Percentiles rank a stretch among this genome's conserved stretches.
Evolutionary conservation across 2,113 vertebrate species (phyloP).

Genomic region (Silurus asotus): DNA sequence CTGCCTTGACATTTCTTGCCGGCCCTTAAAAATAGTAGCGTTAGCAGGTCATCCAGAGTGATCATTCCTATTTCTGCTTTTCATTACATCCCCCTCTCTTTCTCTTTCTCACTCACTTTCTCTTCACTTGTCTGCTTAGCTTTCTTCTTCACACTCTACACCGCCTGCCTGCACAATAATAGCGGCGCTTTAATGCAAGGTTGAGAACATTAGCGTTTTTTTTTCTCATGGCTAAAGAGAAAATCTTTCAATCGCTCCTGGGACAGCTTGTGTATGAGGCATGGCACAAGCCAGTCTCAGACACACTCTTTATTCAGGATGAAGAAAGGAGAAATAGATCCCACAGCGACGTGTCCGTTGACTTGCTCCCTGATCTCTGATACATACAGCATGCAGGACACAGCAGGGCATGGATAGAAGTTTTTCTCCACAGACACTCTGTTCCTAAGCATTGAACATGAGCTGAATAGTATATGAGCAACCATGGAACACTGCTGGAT

Average conservation of each 20-base stretch:
- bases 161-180: not conserved
- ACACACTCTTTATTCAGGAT: not conserved
- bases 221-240: not conserved
- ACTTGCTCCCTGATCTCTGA: not conserved
- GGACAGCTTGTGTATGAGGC: not conserved
- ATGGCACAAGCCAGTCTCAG: not conserved
- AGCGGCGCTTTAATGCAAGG: not conserved
- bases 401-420: not conserved
- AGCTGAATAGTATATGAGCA: constrained; percentile 16
- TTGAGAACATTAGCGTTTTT: not conserved
- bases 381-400: constrained; percentile 1
- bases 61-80: constrained; percentile 32
- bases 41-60: constrained; percentile 38
- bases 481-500: not conserved
- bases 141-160: constrained; percentile 24
- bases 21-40: constrained; percentile 43
- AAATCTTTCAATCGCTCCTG: not conserved
- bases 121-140: not conserved
- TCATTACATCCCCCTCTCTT: constrained; percentile 18
- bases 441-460: not conserved
- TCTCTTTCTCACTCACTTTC: not conserved
- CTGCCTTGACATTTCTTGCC: constrained; percentile 29
- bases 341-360: not conserved
- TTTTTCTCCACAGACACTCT: not conserved
- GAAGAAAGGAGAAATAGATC: not conserved